Percentiles rank a stretch among this genome's conserved stretches.
Evolutionary conservation across 2,113 vertebrate species (phyloP).

Genomic region (Monopterus albus): DNA sequence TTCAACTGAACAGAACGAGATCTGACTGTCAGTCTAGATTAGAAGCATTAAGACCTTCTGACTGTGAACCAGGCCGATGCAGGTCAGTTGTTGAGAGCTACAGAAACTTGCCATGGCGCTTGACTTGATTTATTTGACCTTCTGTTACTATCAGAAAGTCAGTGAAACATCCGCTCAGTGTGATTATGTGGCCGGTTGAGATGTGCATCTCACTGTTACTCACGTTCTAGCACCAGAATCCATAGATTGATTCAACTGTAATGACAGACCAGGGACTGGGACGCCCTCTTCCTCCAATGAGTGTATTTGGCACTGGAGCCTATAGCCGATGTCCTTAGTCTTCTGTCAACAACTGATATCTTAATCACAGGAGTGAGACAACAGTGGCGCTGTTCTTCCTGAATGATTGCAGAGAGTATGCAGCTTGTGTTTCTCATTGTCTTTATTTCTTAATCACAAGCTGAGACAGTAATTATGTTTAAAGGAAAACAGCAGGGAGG

Average conservation of each 20-base stretch:
- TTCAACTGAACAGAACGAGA: slow-evolving; percentile 17
- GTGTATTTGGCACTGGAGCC: slow-evolving; percentile 33
- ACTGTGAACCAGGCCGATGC: not conserved
- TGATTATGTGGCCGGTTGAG: not conserved
- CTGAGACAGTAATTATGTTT: too few relatives aligned
- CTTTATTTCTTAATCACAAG: not conserved
- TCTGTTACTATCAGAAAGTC: not conserved
- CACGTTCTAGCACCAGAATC: too few relatives aligned
- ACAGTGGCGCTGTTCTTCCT: not conserved
- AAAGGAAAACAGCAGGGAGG: not conserved
- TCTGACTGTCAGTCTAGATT: slow-evolving; percentile 19
- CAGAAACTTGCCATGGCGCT: not conserved
- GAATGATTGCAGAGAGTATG: not conserved
- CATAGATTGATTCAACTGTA: not conserved
- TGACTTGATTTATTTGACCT: not conserved
- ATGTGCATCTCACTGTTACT: not conserved
- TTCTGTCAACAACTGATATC: slow-evolving; percentile 32
- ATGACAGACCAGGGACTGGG: not conserved
- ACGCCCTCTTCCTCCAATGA: slow-evolving; percentile 36
- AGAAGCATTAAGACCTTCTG: slow-evolving; percentile 13
- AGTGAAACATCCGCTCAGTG: not conserved
- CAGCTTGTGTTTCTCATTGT: not conserved
- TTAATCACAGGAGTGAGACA: slow-evolving; percentile 23
- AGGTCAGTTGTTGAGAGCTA: not conserved
- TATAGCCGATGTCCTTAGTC: slow-evolving; percentile 35